Base-by-base conservation (phyloP, 2,113 vertebrate genomes). In the Gobio gobio region DNA sequence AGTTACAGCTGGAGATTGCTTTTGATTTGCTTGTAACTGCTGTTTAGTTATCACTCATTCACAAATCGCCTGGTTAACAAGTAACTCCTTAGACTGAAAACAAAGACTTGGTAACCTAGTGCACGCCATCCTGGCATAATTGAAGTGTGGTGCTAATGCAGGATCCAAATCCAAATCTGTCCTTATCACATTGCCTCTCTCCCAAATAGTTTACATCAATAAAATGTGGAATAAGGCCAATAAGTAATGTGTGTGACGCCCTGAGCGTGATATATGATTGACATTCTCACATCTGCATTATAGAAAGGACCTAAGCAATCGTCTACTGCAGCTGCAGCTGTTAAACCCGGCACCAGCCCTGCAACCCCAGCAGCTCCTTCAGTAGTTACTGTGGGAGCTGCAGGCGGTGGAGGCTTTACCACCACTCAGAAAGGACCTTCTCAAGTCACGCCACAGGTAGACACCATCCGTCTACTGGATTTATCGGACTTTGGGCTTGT, bases 401-500 rank as follows among this genome's bases (percentile, higher is more conserved):
- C 59, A 75, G 70, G 49, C 5, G 61, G 66, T 80, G 89, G 89
- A 24, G 78, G 85, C 36, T 82, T 83, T 59, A 26, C 86, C 8
- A 59, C 86, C 18, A 49, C 70, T 22, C 90, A 83, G 74, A 91
- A 87, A 88, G 87, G 63, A 26, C 24, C 89, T 51, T n/a, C 89
- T 76, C 89, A 90, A 89, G 70, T 85, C 77, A 90, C 74, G 68
- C 3, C 89, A 47, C 89, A 94, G 93, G 93, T 94, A 93, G 92
- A 91, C 18, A 0, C 63, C 43, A 29, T 18, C 7, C n/a, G 47
- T 29, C 74, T 83, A 40, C 73, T 83, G 87, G 61, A 33, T 72
- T 47, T 36, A 45, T 43, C 24, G 22, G 61, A 61, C 12, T 63
- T 26, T 2, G 58, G 75, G 29, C 51, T 63, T 68, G 29, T 83